Conservation (phyloP, 2,113 vertebrate genomes). For the Pseudopodoces humilis region DNA sequence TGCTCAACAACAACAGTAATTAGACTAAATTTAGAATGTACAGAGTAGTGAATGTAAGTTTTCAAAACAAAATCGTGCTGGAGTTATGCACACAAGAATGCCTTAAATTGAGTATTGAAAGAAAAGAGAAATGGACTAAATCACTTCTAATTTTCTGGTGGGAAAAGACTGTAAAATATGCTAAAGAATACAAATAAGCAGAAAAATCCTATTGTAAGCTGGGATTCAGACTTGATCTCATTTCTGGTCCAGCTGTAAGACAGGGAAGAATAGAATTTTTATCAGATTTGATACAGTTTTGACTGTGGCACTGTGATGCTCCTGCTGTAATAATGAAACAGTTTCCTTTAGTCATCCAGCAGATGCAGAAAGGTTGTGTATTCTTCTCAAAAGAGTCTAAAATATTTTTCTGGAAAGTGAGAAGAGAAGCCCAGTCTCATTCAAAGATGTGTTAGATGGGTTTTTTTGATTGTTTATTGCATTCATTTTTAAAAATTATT, state of each 20-base stretch:
- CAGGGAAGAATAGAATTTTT: constrained; percentile 32
- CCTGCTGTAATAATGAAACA: constrained; percentile 30
- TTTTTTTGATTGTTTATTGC: not conserved
- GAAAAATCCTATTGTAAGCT: not conserved
- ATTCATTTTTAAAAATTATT: not conserved
- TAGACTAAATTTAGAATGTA: constrained; percentile 6
- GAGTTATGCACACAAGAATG: not conserved
- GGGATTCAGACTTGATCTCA: constrained; percentile 28
- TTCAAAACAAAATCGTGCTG: not conserved
- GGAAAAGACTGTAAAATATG: not conserved
- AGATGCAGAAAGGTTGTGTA: constrained; percentile 36
- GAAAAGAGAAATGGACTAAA: constrained; percentile 20
- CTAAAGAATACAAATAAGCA: not conserved
- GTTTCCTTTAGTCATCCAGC: constrained; percentile 56
- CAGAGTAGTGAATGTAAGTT: not conserved
- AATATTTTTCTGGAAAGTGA: constrained; percentile 42
- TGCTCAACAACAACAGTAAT: constrained; percentile 8
- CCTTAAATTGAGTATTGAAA: constrained; percentile 20
- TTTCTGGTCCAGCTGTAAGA: constrained; percentile 63
- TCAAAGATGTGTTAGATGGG: not conserved
- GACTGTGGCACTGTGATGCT: constrained; percentile 40
- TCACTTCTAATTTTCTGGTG: not conserved
- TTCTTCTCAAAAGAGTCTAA: constrained; percentile 26
- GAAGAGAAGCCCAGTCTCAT: not conserved
- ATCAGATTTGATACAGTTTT: constrained; percentile 33